Evolutionary conservation across 2,888 invertebrate genomes (phyloP).

Genomic region (Biston stratarius): DNA sequence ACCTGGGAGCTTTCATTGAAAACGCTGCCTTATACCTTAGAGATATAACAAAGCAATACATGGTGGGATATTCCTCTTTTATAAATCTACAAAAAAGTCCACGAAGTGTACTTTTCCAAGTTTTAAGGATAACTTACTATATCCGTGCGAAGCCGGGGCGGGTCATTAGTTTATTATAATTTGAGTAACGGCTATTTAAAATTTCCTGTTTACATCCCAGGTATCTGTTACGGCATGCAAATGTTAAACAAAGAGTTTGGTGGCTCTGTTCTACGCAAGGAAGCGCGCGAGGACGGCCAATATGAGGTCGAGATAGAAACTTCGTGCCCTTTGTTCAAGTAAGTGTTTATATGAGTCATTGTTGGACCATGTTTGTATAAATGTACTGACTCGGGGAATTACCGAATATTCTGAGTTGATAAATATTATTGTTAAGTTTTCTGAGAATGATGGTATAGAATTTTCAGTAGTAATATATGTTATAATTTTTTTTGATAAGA

Average conservation of each 20-base stretch:
- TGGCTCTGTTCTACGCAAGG: constrained; percentile 95
- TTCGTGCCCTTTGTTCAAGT: constrained; percentile 97
- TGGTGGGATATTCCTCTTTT: too few species aligned
- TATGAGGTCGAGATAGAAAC: constrained; percentile 95
- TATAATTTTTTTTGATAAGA: too few species aligned
- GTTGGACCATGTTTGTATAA: neutral
- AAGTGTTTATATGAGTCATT: constrained; percentile 56
- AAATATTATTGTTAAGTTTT: neutral
- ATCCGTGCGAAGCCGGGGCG: too few species aligned
- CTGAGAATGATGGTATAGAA: neutral
- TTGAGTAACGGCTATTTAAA: neutral
- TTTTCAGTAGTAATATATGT: too few species aligned
- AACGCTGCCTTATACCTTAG: too few species aligned
- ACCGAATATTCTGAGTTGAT: neutral
- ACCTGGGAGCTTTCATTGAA: too few species aligned
- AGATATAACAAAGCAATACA: too few species aligned
- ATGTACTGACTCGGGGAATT: neutral
- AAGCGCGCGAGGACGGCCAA: constrained; percentile 97
- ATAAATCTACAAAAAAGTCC: too few species aligned
- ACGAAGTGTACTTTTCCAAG: too few species aligned
- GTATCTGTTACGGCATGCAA: constrained; percentile 99
- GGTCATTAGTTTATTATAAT: neutral
- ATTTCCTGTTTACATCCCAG: constrained; percentile 71
- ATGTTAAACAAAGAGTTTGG: constrained; percentile 99
- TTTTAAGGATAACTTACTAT: too few species aligned